Percentiles rank a stretch among this genome's conserved stretches.
Evolutionary conservation across 2,797 vertebrate genomes (phyloP).

Genomic region (Argya squamiceps): DNA sequence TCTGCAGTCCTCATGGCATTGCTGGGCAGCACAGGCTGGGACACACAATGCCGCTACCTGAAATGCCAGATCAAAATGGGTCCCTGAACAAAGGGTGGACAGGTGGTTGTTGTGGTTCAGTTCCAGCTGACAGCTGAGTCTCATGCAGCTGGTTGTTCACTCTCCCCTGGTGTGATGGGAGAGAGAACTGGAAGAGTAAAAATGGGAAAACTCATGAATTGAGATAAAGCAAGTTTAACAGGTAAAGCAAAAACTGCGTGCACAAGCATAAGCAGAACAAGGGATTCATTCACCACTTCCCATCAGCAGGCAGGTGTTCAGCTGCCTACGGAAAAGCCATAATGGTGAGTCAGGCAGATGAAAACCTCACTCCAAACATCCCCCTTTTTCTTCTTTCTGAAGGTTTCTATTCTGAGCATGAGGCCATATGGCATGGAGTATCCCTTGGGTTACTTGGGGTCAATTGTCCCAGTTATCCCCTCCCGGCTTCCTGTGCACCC

Average conservation of each 20-base stretch:
- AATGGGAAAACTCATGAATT: neutral
- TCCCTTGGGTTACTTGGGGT: neutral
- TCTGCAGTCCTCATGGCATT: neutral
- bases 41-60: neutral
- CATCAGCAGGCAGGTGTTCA: neutral
- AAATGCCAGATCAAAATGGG: neutral
- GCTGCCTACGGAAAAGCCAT: neutral
- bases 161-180: neutral
- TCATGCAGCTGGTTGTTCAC: neutral
- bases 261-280: neutral
- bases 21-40: neutral
- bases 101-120: neutral
- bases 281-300: neutral
- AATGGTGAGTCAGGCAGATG: neutral
- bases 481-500: neutral
- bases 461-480: neutral
- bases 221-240: neutral
- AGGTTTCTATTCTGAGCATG: neutral
- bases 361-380: neutral
- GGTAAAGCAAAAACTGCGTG: fast-evolving
- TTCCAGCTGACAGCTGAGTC: neutral
- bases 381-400: no score
- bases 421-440: neutral
- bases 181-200: neutral
- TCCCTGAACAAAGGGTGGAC: neutral